Conservation (phyloP, 23 tunicate genomes). For the Ciona savignyi region DNA sequence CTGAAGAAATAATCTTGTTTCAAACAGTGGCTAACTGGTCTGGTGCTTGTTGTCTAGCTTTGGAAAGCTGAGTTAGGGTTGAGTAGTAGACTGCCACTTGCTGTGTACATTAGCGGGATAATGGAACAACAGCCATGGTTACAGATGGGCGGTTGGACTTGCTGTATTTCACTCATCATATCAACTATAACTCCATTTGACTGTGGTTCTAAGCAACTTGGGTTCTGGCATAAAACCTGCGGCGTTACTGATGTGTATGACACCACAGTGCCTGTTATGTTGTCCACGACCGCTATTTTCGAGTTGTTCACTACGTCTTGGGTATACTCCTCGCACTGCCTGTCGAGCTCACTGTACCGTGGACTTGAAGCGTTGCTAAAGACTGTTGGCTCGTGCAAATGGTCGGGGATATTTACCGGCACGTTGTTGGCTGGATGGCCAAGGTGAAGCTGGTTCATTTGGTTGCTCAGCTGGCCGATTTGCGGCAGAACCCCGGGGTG, state of each 20-base stretch:
- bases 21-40: too few relatives aligned
- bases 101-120: not conserved
- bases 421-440: conserved; percentile 29
- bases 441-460: conserved; percentile 82
- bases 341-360: not conserved
- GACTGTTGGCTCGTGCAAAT: too few relatives aligned
- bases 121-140: not conserved
- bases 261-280: not conserved
- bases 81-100: not conserved
- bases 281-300: conserved; percentile 5
- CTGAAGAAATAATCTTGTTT: too few relatives aligned
- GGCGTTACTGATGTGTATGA: not conserved
- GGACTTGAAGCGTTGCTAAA: not conserved
- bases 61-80: too few relatives aligned
- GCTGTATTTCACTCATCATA: too few relatives aligned
- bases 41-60: too few relatives aligned
- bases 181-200: too few relatives aligned
- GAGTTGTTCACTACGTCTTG: not conserved
- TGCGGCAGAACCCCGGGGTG: conserved; percentile 75
- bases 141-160: too few relatives aligned
- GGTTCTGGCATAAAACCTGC: not conserved
- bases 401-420: conserved; percentile 48
- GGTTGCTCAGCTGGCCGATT: conserved; percentile 43
- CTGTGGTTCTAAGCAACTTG: not conserved
- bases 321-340: not conserved